Evolutionary conservation across 2,797 vertebrate species (phyloP).

Genomic region (Corythornis leucogaster): DNA sequence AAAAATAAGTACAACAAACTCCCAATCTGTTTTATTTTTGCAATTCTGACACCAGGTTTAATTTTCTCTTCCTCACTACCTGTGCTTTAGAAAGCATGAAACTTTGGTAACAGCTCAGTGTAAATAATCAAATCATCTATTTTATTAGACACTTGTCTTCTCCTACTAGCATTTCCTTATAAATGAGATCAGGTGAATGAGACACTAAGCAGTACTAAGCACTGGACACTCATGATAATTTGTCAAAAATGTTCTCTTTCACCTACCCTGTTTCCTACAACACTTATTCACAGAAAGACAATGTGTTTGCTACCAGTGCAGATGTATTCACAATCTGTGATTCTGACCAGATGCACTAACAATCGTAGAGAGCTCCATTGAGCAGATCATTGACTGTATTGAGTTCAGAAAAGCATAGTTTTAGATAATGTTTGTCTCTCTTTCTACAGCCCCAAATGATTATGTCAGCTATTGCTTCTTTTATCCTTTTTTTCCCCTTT

Average conservation of each 20-base stretch:
- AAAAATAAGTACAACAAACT: not conserved
- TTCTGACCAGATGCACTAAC: not conserved
- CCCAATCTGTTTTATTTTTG: not conserved
- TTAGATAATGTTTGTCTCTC: not conserved
- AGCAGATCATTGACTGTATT: not conserved
- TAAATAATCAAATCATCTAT: not conserved
- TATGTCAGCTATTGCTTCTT: not conserved
- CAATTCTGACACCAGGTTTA: not conserved
- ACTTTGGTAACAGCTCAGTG: not conserved
- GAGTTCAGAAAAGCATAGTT: not conserved
- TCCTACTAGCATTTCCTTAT: not conserved
- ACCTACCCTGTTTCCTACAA: not conserved
- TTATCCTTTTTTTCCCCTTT: not conserved
- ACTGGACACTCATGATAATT: not conserved
- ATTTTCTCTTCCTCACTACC: not conserved
- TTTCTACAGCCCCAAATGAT: not conserved
- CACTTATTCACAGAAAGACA: not conserved
- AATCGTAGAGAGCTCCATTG: not conserved
- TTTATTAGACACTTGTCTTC: not conserved
- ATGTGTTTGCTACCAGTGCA: not conserved
- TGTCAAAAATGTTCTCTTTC: not conserved
- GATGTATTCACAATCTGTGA: not conserved
- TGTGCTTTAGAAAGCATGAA: not conserved
- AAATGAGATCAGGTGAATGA: constrained; percentile 1
- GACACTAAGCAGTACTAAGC: not conserved